These are phyloP conservation scores for Oreochromis mossambicus DNA, from an alignment of 2,797 vertebrate genomes.

Conservation along the genomic window DNA sequence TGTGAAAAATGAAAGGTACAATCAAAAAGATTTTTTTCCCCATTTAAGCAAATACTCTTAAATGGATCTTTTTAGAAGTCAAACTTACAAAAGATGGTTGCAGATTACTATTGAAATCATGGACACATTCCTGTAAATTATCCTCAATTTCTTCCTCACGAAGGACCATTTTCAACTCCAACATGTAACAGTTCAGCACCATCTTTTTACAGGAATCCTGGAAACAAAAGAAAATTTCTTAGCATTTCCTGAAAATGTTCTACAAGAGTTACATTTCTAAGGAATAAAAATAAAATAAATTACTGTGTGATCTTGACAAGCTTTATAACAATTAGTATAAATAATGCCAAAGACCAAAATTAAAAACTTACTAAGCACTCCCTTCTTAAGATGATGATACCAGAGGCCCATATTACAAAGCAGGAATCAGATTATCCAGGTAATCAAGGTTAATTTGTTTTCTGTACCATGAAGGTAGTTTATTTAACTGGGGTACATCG, in stretches of 20 bases:
- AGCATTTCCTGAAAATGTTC: neutral
- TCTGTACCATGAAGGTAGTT: neutral
- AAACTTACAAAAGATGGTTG: conserved; percentile 9
- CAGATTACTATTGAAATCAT: fast-evolving
- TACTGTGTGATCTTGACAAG: neutral
- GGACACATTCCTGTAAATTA: fast-evolving
- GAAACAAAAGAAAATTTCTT: neutral
- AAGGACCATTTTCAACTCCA: conserved; percentile 67
- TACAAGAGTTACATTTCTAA: neutral
- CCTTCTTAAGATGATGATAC: neutral
- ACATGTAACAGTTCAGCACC: conserved; percentile 67
- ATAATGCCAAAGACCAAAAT: neutral
- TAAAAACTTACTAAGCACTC: neutral
- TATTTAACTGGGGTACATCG: neutral
- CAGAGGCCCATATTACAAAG: neutral
- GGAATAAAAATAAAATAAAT: neutral
- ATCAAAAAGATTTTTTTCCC: neutral
- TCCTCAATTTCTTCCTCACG: neutral
- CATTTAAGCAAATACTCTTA: neutral
- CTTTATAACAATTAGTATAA: neutral
- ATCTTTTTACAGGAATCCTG: conserved; percentile 42
- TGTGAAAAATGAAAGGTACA: neutral
- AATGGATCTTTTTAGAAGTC: neutral
- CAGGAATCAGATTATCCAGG: neutral
- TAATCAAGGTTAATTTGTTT: neutral